Conservation (phyloP, 1,140 invertebrate species). For the Tetramorium parvispinum region DNA sequence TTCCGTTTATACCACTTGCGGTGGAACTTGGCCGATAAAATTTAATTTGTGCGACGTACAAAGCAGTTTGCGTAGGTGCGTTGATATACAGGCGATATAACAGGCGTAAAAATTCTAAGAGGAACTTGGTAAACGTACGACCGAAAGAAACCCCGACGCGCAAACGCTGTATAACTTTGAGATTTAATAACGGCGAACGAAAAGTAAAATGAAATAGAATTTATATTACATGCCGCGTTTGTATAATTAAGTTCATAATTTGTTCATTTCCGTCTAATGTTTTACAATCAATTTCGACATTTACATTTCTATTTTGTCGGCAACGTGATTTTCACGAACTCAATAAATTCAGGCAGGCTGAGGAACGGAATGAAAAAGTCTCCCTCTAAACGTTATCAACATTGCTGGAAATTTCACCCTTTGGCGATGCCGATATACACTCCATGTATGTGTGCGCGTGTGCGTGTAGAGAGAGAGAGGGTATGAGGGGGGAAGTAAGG, state of each 20-base stretch:
- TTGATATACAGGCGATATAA: conserved; percentile 29
- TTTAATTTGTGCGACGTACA: conserved; percentile 68
- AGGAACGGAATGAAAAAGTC: neutral
- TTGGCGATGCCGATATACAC: neutral
- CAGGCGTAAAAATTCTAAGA: conserved; percentile 25
- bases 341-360: conserved; percentile 14
- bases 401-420: conserved; percentile 10
- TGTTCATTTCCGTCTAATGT: neutral
- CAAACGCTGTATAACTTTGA: neutral
- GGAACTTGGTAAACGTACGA: conserved; percentile 25
- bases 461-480: neutral
- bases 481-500: conserved; percentile 15
- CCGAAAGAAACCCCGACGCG: neutral
- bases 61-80: conserved; percentile 26
- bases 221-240: conserved; percentile 9
- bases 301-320: too few species aligned
- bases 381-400: neutral
- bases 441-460: neutral
- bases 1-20: conserved; percentile 9
- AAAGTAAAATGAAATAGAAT: neutral
- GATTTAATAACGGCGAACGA: conserved; percentile 5
- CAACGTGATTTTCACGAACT: neutral
- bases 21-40: conserved; percentile 67
- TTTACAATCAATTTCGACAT: neutral
- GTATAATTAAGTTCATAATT: neutral